Base-by-base conservation (phyloP, 2,888 invertebrate species). In the Chesias legatella region DNA sequence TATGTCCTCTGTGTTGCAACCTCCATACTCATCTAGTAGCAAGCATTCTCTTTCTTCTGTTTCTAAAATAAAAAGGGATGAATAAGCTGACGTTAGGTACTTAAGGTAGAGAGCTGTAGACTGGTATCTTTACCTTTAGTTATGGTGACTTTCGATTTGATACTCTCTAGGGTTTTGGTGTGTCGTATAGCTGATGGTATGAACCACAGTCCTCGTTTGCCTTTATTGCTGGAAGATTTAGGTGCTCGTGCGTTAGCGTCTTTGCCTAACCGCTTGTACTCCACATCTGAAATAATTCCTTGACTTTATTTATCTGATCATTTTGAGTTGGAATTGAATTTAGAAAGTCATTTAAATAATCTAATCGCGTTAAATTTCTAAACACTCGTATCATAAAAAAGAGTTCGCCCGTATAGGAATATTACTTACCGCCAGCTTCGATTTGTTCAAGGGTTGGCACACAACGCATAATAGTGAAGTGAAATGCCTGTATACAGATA, bases 21-120 rank as follows among this genome's bases (percentile, higher is more conserved):
- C 83, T 4, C 76, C 78, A 52, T 90, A 90, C 48, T 91, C 90
- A 41, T 90, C 90, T 8, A 91, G 73, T 1, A 91, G 74, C 10
- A 91, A 76, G 52, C 90, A 91, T 63, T 91, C 91, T 9, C 90
- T 80, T 60, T 91, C 91, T 60, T 90, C 90, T 7, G 84, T 84
- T 60, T 79, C 83, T 79, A 27, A 3, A 34, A 63, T 5, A 17
- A 17, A 17, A 17, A 17, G 5, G 17, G 6, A 7, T 4, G 8
- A 7, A 23, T 24, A 23, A 33, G 7, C 21, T 29, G 20, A 20
- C 3, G n/a, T n/a, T n/a, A n/a, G n/a, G n/a, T n/a, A n/a, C n/a
- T n/a, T n/a, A 20, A 20, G 3, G 20, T 20, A 20, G 20, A 20
- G 20, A 6, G 3, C 7, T 10, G 2, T 10, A 10, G 7, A 7